Evolutionary conservation across 2,113 vertebrate species (phyloP), one percentile per base, ranked within the genome.

Genomic region (Trichomycterus rosablanca): DNA sequence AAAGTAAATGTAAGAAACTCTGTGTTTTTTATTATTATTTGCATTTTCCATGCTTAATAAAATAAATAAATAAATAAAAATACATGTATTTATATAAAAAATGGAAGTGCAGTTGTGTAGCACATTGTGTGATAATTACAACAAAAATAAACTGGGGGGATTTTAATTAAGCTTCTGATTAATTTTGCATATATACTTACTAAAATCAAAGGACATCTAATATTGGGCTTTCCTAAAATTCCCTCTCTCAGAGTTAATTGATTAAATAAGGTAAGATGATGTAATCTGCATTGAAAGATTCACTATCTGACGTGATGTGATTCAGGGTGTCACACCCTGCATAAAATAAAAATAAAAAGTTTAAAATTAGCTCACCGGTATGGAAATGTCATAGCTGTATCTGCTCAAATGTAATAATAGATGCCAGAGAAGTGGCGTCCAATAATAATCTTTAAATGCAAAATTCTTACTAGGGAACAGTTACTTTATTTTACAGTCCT

Each of bases 211-310:
- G 9, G 55, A 52, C 73, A 49, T 76, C 73, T 72, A 58, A 70
- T 61, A 50, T 40, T 57, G 65, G 9, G 65, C 74, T 68, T 74
- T 73, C n/a, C n/a, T n/a, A n/a, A n/a, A n/a, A n/a, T n/a, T n/a
- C n/a, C n/a, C n/a, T n/a, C n/a, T 60, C 70, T 81, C 61, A 55
- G 69, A 68, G 70, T 81, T 66, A 67, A 50, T 28, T 64, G 66
- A 63, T 80, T 76, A 80, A 70, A 77, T 77, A 72, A 82, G 75
- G 68, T 73, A 50, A 63, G 60, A 66, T 83, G 78, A 82, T 79
- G 78, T 84, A 81, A 85, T 80, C 68, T 78, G 76, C 75, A 76
- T 71, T 67, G 42, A 71, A 52, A 81, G 75, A 80, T 81, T 80
- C 77, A 71, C 66, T 34, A 34, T 35, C 52, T 43, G 19, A 55